A percentile compares a stretch with the other conserved stretches of the same genome.
phyloP scores from a whole-genome alignment of 2,113 vertebrate genomes.

The Sporophila hypoxantha region DNA sequence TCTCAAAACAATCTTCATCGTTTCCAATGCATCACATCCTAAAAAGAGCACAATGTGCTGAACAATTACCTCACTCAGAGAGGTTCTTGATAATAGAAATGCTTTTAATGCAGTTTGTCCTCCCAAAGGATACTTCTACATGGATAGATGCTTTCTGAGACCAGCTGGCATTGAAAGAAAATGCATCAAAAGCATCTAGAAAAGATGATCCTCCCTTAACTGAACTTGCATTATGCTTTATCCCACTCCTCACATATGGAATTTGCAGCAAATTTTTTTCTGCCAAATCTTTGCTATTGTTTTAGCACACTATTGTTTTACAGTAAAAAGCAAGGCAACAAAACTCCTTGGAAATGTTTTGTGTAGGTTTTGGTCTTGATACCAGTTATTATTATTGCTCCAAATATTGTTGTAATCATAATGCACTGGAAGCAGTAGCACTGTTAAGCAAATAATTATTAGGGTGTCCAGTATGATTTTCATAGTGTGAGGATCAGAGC shows the following conservation, averaged over 20 bases:
- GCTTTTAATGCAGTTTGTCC: constrained; percentile 14
- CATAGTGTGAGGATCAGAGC: neutral
- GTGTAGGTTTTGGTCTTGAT: neutral
- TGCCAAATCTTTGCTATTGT: neutral
- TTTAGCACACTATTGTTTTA: neutral
- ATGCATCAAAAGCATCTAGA: neutral
- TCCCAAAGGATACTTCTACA: neutral
- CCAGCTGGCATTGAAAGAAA: neutral
- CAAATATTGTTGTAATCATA: neutral
- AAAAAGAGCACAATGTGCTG: neutral
- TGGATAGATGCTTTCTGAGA: neutral
- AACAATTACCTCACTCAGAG: neutral
- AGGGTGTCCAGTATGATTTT: neutral
- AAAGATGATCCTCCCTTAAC: neutral
- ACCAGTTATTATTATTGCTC: neutral
- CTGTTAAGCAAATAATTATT: neutral
- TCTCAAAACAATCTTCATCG: constrained; percentile 19
- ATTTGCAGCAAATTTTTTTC: neutral
- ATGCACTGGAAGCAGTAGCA: neutral
- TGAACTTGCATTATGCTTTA: neutral
- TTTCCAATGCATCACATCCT: constrained; percentile 5
- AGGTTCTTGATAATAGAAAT: constrained; percentile 17
- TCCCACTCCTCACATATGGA: neutral
- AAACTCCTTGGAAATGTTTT: neutral
- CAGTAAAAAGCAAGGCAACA: neutral